These are phyloP conservation scores for Camponotus vicinus DNA, from an alignment of 1,140 invertebrate species.

Conservation along the genomic window DNA sequence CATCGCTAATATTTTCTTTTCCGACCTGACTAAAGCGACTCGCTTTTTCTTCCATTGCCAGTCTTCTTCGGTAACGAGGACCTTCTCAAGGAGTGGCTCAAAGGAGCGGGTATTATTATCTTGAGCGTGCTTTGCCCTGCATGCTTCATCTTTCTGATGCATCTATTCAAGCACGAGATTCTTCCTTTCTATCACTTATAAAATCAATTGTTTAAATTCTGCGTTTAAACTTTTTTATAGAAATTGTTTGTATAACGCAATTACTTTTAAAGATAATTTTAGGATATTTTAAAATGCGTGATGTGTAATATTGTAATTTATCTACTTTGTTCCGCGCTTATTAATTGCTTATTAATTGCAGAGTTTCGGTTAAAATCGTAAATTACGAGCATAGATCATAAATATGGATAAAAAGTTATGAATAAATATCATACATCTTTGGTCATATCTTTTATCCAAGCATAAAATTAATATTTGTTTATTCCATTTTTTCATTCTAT, in stretches of 20 bases:
- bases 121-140: conserved; percentile 53
- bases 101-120: conserved; percentile 83
- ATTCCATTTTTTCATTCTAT: not conserved
- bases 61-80: conserved; percentile 84
- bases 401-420: conserved; percentile 23
- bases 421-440: conserved; percentile 2
- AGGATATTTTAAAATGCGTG: not conserved
- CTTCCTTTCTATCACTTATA: not conserved
- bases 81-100: conserved; percentile 83
- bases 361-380: not conserved
- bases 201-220: conserved; percentile 24
- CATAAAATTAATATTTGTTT: conserved; percentile 26
- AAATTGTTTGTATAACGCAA: not conserved
- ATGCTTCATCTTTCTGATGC: conserved; percentile 20
- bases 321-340: not conserved
- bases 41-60: conserved; percentile 70
- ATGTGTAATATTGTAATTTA: no score
- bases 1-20: conserved; percentile 26
- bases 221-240: conserved; percentile 11
- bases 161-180: not conserved
- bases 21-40: conserved; percentile 61
- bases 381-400: not conserved
- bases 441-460: not conserved
- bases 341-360: not conserved
- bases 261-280: not conserved